These are phyloP conservation scores for Vultur gryphus DNA, from an alignment of 2,797 vertebrate genomes.

Conservation along the genomic window DNA sequence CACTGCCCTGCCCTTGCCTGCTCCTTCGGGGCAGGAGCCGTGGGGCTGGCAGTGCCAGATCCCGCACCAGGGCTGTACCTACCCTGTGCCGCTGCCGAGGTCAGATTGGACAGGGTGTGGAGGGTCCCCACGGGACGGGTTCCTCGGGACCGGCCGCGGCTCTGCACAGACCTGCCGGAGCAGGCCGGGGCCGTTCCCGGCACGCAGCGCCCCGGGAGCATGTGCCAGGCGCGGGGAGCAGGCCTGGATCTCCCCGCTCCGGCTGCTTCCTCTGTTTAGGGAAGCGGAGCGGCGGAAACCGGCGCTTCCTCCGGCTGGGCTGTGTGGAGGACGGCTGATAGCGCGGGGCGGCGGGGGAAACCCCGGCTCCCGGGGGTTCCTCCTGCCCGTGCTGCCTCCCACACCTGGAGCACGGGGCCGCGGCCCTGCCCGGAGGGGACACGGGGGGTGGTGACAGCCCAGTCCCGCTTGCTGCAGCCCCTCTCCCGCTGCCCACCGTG, in stretches of 20 bases:
- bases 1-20: background rate
- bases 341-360: background rate
- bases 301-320: conserved; percentile 10
- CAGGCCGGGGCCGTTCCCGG: background rate
- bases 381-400: background rate
- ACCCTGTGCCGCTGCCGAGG: background rate
- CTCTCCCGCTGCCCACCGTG: accelerated
- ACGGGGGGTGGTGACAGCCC: background rate
- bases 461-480: accelerated
- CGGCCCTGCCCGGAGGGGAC: accelerated
- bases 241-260: conserved; percentile 9
- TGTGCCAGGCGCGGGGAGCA: background rate
- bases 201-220: background rate
- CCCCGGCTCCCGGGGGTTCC: background rate
- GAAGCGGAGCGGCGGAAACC: conserved; percentile 17
- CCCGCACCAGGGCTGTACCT: background rate
- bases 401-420: background rate
- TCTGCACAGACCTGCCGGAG: background rate
- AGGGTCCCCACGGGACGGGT: background rate
- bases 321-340: background rate
- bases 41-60: background rate
- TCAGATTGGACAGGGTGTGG: background rate
- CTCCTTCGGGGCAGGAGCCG: background rate
- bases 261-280: conserved; percentile 27
- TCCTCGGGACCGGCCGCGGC: background rate